phyloP scores from a whole-genome alignment of 2,888 invertebrate species.

The Orthosia gracilis region DNA sequence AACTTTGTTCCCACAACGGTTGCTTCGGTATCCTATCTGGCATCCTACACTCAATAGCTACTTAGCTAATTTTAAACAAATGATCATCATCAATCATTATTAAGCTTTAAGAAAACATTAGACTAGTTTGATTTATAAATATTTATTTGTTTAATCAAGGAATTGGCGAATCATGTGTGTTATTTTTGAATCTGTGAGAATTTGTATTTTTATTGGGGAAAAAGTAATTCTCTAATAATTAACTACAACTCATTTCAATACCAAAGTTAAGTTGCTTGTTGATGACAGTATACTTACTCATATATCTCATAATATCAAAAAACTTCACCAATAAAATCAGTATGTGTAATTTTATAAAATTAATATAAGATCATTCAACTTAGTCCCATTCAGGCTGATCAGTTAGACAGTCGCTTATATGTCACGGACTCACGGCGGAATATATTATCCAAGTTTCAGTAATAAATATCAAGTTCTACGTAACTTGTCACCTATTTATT shows the following conservation, averaged over 20 bases:
- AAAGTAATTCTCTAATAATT: too few species aligned
- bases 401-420: slow-evolving; percentile 1
- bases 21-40: slow-evolving; percentile 49
- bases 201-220: too few species aligned
- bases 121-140: neutral
- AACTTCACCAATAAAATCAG: neutral
- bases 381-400: neutral
- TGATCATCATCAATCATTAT: slow-evolving; percentile 34
- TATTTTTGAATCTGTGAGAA: neutral
- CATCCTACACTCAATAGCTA: slow-evolving; percentile 45
- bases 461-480: slow-evolving; percentile 45
- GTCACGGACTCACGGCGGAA: slow-evolving; percentile 13
- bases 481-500: slow-evolving; percentile 21
- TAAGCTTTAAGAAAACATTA: slow-evolving; percentile 9
- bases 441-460: slow-evolving; percentile 39
- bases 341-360: neutral
- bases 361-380: slow-evolving; percentile 12
- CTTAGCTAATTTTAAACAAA: slow-evolving; percentile 46
- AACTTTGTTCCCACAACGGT: slow-evolving; percentile 57
- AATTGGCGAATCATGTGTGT: neutral
- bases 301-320: too few species aligned
- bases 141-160: neutral
- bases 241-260: neutral
- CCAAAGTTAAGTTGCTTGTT: neutral
- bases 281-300: too few species aligned